Conservation (phyloP, 2,797 vertebrate genomes). For the Chiropotes sagulatus region DNA sequence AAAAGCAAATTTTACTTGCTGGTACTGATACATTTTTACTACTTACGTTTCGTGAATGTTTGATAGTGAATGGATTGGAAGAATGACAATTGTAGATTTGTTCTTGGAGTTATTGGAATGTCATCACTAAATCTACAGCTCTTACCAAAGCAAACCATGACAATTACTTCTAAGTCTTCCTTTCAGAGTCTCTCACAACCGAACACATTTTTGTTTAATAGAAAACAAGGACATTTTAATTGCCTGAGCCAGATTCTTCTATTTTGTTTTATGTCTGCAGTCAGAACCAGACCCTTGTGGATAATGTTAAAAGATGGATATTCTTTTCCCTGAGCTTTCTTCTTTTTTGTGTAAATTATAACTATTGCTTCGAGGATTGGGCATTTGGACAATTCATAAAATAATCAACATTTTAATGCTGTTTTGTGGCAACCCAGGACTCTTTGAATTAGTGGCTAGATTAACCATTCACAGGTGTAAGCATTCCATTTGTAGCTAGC, state of each 20-base stretch:
- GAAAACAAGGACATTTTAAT: slow-evolving; percentile 78
- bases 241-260: slow-evolving; percentile 66
- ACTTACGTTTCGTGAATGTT: background rate
- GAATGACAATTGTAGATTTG: slow-evolving; percentile 2
- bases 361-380: slow-evolving; percentile 71
- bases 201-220: slow-evolving; percentile 63
- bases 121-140: background rate
- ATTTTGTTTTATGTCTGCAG: slow-evolving; percentile 69
- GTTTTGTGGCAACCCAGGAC: slow-evolving; percentile 50
- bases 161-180: slow-evolving; percentile 20
- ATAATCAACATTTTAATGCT: slow-evolving; percentile 73
- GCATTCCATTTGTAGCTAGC: background rate
- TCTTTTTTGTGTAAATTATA: slow-evolving; percentile 70
- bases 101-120: slow-evolving; percentile 6
- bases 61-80: background rate
- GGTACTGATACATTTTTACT: background rate
- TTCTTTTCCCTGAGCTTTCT: slow-evolving; percentile 54
- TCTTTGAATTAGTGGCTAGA: slow-evolving; percentile 68
- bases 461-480: slow-evolving; percentile 62
- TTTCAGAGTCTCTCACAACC: slow-evolving; percentile 55
- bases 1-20: background rate
- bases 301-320: slow-evolving; percentile 72
- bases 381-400: slow-evolving; percentile 72
- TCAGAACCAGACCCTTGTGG: slow-evolving; percentile 70
- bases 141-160: slow-evolving; percentile 28